These are phyloP conservation scores for Polyboroides typus DNA, from an alignment of 2,797 vertebrate genomes.

Conservation along the genomic window DNA sequence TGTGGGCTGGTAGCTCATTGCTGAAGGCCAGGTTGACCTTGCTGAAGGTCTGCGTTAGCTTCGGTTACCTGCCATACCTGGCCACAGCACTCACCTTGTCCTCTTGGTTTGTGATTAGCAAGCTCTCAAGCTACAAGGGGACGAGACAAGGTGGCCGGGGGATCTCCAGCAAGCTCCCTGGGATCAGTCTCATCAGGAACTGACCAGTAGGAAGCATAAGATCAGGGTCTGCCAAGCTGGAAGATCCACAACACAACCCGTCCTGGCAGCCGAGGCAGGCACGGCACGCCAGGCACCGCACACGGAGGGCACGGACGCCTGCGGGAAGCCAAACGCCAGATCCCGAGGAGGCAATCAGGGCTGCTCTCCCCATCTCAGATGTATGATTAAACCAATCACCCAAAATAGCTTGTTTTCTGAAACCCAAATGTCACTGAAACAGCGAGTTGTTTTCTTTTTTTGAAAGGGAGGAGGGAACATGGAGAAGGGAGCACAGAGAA, in stretches of 20 bases:
- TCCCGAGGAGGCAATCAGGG: not conserved
- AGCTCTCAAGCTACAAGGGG: not conserved
- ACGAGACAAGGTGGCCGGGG: fast-evolving
- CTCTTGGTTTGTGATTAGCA: not conserved
- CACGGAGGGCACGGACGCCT: fast-evolving
- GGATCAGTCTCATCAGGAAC: not conserved
- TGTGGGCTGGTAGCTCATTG: not conserved
- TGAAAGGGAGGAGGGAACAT: not conserved
- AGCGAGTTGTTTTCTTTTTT: not conserved
- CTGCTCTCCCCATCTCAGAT: not conserved
- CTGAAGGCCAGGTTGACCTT: not conserved
- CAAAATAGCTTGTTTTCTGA: not conserved
- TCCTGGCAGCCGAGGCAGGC: fast-evolving
- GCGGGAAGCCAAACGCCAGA: fast-evolving
- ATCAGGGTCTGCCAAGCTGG: not conserved
- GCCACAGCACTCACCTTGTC: not conserved
- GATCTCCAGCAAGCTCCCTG: fast-evolving
- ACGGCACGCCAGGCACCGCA: fast-evolving
- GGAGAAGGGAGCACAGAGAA: not conserved
- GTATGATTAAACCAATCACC: not conserved
- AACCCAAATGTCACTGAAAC: not conserved
- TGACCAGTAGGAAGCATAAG: not conserved
- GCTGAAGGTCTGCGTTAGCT: not conserved
- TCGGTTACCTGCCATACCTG: too few relatives aligned
- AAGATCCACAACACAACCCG: fast-evolving